Evolutionary conservation across 2,797 vertebrate genomes (phyloP).

Genomic region (Diplodus sargus): DNA sequence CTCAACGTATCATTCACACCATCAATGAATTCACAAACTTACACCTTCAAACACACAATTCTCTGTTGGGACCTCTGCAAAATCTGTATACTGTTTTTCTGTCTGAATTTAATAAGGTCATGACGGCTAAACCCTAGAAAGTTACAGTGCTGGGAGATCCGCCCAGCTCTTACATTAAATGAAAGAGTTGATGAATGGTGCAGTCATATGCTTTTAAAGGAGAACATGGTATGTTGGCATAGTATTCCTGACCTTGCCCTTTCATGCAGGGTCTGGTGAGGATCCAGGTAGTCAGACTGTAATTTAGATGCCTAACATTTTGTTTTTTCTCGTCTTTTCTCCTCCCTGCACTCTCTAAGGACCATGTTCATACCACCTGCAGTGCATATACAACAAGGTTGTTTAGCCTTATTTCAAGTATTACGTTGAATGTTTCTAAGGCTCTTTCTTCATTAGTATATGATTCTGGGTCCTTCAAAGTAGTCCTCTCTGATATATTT

Average conservation of each 20-base stretch:
- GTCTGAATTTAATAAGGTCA: neutral
- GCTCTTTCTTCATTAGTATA: conserved; percentile 8
- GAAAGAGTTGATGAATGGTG: neutral
- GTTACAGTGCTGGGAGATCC: neutral
- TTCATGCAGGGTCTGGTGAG: conserved; percentile 35
- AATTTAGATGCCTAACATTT: conserved; percentile 20
- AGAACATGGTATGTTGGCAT: conserved; percentile 32
- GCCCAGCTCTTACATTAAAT: neutral
- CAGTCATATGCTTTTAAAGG: conserved; percentile 15
- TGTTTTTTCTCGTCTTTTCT: conserved; percentile 25
- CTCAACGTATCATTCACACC: no score
- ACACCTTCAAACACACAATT: neutral
- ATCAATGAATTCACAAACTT: no score
- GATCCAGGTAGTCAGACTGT: conserved; percentile 28
- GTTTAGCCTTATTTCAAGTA: conserved; percentile 3
- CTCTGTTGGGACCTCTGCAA: neutral
- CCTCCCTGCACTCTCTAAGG: conserved; percentile 10
- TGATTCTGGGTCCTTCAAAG: neutral
- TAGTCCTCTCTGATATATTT: neutral
- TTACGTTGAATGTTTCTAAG: conserved; percentile 11
- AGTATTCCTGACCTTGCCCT: conserved; percentile 18
- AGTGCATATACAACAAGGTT: conserved; percentile 14
- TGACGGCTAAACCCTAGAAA: neutral
- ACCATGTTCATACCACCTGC: conserved; percentile 13
- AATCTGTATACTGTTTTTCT: neutral